Conservation (phyloP, 2,113 vertebrate species). For the Setophaga petechia region DNA sequence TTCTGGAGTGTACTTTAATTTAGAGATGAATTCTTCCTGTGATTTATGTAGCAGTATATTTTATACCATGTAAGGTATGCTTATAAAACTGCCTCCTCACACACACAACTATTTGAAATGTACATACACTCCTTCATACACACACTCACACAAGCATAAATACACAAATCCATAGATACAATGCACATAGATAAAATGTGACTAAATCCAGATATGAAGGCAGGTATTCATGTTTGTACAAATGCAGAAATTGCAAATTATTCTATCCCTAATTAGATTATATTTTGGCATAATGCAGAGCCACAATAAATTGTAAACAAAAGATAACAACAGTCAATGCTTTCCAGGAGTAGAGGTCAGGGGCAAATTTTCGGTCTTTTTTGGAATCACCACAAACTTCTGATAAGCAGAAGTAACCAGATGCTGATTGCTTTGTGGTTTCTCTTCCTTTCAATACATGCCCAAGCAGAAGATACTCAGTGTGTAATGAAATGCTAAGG, state of each 20-base stretch:
- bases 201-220: background rate
- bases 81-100: background rate
- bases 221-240: background rate
- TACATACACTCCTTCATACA: background rate
- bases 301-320: background rate
- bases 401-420: background rate
- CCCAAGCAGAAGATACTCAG: background rate
- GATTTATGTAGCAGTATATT: slow-evolving; percentile 34
- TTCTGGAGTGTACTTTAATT: slow-evolving; percentile 44
- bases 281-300: background rate
- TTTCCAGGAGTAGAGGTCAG: background rate
- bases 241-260: slow-evolving; percentile 9
- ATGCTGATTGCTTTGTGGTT: background rate
- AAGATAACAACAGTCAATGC: background rate
- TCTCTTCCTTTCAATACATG: background rate
- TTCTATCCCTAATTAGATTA: background rate
- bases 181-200: background rate
- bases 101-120: background rate
- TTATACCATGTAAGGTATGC: background rate
- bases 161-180: background rate
- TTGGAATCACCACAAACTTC: background rate
- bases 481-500: background rate
- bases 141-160: background rate
- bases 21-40: slow-evolving; percentile 41
- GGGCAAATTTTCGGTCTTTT: background rate